Conservation (phyloP, 1,140 invertebrate genomes). For the Paramacrobiotus metropolitanus region DNA sequence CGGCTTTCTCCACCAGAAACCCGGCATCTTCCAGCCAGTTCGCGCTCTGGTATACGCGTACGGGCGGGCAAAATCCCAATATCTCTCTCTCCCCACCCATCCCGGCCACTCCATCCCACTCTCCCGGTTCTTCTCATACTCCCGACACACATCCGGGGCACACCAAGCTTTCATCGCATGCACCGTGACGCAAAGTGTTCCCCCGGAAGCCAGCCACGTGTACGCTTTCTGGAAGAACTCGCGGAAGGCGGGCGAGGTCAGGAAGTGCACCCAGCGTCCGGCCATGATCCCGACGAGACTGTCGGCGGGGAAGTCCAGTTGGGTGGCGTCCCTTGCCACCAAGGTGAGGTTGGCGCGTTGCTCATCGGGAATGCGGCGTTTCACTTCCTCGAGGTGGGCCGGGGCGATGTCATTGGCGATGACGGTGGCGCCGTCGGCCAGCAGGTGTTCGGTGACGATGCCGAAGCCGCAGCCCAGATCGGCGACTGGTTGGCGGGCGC, state of each 20-base stretch:
- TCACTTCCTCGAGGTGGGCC: background rate
- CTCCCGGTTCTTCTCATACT: background rate
- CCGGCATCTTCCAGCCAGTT: no score
- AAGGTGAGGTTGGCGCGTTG: background rate
- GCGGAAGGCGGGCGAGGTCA: background rate
- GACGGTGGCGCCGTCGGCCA: background rate
- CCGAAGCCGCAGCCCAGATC: background rate
- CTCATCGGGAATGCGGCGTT: background rate
- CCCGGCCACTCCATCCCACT: background rate
- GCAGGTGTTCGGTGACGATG: background rate
- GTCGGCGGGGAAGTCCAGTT: background rate
- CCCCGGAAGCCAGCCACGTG: background rate
- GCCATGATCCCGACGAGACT: background rate
- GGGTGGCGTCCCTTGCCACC: background rate
- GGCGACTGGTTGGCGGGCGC: background rate
- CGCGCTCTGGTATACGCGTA: no score
- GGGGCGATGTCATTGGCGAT: background rate
- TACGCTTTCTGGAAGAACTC: background rate
- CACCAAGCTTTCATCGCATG: background rate
- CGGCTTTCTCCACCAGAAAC: no score
- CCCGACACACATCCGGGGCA: background rate
- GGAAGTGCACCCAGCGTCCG: background rate
- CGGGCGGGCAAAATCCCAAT: no score
- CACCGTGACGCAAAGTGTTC: background rate
- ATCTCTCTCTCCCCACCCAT: no score